Conservation (phyloP, 2,113 vertebrate species). For the Ophiodon elongatus region DNA sequence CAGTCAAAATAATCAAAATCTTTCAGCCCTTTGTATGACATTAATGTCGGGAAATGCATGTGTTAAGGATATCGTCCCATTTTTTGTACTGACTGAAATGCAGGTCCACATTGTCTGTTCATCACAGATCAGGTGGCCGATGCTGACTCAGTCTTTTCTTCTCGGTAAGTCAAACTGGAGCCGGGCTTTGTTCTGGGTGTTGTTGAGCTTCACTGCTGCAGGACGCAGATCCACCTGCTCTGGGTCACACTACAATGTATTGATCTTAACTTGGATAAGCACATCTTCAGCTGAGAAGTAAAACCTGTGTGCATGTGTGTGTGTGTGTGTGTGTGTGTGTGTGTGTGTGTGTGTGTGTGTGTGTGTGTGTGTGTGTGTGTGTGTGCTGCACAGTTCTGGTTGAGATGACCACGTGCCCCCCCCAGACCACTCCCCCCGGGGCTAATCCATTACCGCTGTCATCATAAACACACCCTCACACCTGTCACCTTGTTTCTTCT, state of each 20-base stretch:
- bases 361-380: too few relatives aligned
- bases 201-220: background rate
- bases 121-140: background rate
- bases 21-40: too few relatives aligned
- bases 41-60: too few relatives aligned
- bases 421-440: background rate
- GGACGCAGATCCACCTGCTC: slow-evolving; percentile 22
- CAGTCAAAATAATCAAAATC: too few relatives aligned
- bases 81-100: background rate
- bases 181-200: background rate
- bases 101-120: too few relatives aligned
- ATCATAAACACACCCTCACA: background rate
- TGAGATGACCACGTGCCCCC: background rate
- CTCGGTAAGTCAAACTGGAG: slow-evolving; percentile 52
- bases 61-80: too few relatives aligned
- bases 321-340: slow-evolving; percentile 32
- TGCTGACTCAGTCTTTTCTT: slow-evolving; percentile 28
- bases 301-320: slow-evolving; percentile 25
- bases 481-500: background rate
- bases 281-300: slow-evolving; percentile 18
- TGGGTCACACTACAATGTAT: background rate
- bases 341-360: slow-evolving; percentile 16
- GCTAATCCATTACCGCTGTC: slow-evolving; percentile 11
- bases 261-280: slow-evolving; percentile 22
- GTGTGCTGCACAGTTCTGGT: background rate